Conservation (phyloP, 2,888 invertebrate species). For the Euphydryas editha region DNA sequence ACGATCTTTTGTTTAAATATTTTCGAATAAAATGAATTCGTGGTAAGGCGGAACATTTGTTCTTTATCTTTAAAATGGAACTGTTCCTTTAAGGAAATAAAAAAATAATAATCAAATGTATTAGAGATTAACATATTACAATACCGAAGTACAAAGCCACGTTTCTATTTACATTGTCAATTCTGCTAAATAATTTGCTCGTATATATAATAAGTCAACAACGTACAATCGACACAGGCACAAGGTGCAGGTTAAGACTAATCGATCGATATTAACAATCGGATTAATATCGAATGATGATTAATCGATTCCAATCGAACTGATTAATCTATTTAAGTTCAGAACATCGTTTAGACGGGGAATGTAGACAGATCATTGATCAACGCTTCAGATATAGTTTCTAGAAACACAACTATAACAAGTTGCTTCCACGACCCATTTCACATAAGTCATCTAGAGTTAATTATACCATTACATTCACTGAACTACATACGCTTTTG, state of each 20-base stretch:
- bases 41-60: too few relatives aligned
- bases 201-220: neutral
- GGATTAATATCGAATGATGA: constrained; percentile 12
- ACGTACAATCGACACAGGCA: neutral
- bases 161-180: constrained; percentile 1
- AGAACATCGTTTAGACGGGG: neutral
- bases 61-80: too few relatives aligned
- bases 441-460: constrained; percentile 12
- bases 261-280: constrained; percentile 10
- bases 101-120: neutral
- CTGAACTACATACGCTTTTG: neutral
- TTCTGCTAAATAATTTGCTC: neutral
- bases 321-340: constrained; percentile 16
- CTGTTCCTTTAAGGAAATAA: too few relatives aligned
- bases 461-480: constrained; percentile 13
- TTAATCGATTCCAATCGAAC: constrained; percentile 12
- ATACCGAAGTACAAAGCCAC: neutral
- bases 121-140: neutral
- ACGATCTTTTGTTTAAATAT: too few relatives aligned
- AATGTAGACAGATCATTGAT: constrained; percentile 22
- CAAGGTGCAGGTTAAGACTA: neutral
- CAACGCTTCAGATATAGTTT: constrained; percentile 7
- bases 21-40: too few relatives aligned
- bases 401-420: constrained; percentile 16
- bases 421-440: constrained; percentile 20